Evolutionary conservation across 2,888 invertebrate species (phyloP).

Genomic region (Zele albiditarsus): DNA sequence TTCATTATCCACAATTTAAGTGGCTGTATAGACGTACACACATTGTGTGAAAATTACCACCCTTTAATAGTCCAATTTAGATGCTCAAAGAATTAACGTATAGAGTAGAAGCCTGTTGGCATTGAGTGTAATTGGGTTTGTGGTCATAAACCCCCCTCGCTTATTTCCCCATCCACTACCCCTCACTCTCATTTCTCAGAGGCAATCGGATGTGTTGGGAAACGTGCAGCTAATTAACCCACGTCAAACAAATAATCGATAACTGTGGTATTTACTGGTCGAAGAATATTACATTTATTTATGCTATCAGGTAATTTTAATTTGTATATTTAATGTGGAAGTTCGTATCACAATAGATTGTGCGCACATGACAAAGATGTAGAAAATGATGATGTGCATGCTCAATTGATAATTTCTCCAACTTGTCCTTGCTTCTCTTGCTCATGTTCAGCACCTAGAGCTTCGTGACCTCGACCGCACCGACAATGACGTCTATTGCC

Average conservation of each 20-base stretch:
- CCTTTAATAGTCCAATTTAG: conserved; percentile 12
- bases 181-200: not conserved
- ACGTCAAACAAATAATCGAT: not conserved
- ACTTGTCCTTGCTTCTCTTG: no score
- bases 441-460: not conserved
- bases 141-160: not conserved
- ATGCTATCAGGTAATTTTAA: no score
- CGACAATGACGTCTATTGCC: not conserved
- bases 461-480: not conserved
- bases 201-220: not conserved
- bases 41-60: not conserved
- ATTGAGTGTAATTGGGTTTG: conserved; percentile 15
- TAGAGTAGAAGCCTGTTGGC: not conserved
- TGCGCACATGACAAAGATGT: no score
- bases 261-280: not conserved
- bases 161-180: not conserved
- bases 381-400: not conserved
- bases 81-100: conserved; percentile 11
- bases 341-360: no score
- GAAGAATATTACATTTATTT: no score
- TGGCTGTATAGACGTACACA: no score
- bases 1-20: not conserved
- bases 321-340: no score
- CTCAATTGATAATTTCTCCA: not conserved
- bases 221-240: not conserved